These are phyloP conservation scores for Aldrovandia affinis DNA, from an alignment of 2,797 vertebrate species.

Conservation along the genomic window DNA sequence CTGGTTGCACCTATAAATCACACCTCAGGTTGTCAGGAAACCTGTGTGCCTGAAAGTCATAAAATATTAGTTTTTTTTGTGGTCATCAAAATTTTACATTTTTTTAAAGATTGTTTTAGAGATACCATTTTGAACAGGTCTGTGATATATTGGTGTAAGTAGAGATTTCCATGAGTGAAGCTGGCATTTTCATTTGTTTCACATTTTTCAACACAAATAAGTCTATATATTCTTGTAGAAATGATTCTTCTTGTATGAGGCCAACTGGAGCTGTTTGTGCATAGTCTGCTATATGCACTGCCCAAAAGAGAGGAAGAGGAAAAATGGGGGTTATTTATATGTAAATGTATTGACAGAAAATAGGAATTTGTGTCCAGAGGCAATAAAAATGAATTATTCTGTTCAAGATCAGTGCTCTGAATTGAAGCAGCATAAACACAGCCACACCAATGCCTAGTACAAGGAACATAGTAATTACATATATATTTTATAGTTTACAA, in stretches of 20 bases:
- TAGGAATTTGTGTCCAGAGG: conserved; percentile 9
- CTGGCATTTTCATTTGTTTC: conserved; percentile 6
- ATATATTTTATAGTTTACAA: conserved; percentile 4
- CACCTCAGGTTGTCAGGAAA: too few species aligned
- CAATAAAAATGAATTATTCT: conserved; percentile 20
- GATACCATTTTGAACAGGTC: neutral
- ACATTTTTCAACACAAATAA: neutral
- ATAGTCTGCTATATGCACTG: neutral
- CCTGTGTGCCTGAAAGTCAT: neutral
- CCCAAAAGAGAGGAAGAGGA: neutral
- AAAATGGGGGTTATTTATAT: conserved; percentile 20
- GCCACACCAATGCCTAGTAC: neutral
- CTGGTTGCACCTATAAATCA: too few species aligned
- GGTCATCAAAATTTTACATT: neutral
- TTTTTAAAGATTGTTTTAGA: neutral
- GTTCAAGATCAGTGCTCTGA: conserved; percentile 17
- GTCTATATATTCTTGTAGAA: neutral
- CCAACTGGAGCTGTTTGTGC: neutral
- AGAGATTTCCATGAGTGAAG: neutral
- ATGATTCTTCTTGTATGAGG: neutral
- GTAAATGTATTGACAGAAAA: conserved; percentile 13
- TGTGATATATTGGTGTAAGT: neutral
- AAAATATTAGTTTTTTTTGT: neutral
- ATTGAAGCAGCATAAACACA: conserved; percentile 4
- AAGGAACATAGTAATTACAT: conserved; percentile 1